phyloP scores from a whole-genome alignment of 2,888 invertebrate species.

The Platypus cylindrus region DNA sequence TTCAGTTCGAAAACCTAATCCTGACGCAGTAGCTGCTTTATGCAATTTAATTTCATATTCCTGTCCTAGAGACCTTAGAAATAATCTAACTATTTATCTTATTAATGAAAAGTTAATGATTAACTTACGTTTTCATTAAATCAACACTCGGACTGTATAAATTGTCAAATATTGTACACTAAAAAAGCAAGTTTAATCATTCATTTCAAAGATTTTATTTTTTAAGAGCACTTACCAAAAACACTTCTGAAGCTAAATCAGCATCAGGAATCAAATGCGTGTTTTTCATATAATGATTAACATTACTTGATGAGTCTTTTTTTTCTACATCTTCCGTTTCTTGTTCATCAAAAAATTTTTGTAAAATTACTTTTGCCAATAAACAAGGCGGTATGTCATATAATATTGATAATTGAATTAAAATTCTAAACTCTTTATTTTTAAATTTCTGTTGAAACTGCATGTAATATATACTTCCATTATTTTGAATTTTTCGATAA shows the following conservation, averaged over 20 bases:
- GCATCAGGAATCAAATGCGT: conserved; percentile 59
- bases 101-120: conserved; percentile 5
- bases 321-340: conserved; percentile 9
- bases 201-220: conserved; percentile 21
- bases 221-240: conserved; percentile 42
- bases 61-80: conserved; percentile 59
- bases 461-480: conserved; percentile 37
- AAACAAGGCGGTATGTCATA: conserved; percentile 44
- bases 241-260: conserved; percentile 60
- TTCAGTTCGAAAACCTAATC: conserved; percentile 60
- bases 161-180: conserved; percentile 72
- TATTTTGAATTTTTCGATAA: conserved; percentile 46
- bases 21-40: conserved; percentile 44
- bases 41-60: conserved; percentile 74
- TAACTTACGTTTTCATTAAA: conserved; percentile 60
- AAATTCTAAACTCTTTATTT: conserved; percentile 43
- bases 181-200: conserved; percentile 32
- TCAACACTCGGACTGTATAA: conserved; percentile 74
- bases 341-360: conserved; percentile 35
- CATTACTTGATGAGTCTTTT: conserved; percentile 24
- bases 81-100: neutral
- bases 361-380: conserved; percentile 45
- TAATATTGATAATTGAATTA: conserved; percentile 44
- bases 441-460: conserved; percentile 34
- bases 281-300: conserved; percentile 48